Percentiles rank a stretch among this genome's conserved stretches.
Evolutionary conservation across 2,888 invertebrate species (phyloP).

Genomic region (Subacronicta megacephala): DNA sequence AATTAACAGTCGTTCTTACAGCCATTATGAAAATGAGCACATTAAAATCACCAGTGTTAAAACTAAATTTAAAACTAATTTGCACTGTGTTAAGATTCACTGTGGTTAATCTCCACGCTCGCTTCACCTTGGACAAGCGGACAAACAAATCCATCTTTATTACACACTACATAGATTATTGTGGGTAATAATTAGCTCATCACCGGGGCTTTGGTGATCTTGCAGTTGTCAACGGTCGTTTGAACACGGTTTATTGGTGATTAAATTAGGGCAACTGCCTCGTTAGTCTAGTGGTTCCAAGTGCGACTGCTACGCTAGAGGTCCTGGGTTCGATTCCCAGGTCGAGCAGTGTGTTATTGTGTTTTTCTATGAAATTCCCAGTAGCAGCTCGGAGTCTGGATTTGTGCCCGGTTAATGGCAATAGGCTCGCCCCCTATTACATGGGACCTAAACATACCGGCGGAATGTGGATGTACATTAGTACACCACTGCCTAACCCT

Average conservation of each 20-base stretch:
- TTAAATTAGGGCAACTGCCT: background rate
- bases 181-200: constrained; percentile 37
- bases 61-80: constrained; percentile 33
- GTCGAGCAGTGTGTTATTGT: no score
- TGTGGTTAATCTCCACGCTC: constrained; percentile 47
- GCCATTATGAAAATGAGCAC: constrained; percentile 9
- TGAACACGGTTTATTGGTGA: background rate
- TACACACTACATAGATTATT: constrained; percentile 32
- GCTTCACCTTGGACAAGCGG: constrained; percentile 42
- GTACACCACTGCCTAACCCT: no score
- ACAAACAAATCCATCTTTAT: constrained; percentile 35
- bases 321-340: no score
- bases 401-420: no score
- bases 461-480: no score
- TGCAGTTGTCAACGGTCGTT: constrained; percentile 3
- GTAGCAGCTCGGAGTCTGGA: no score
- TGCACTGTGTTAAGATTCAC: constrained; percentile 38
- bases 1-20: background rate
- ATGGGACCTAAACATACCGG: no score
- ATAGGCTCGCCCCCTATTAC: no score
- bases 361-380: no score
- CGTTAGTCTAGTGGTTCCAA: no score
- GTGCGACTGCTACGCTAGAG: no score
- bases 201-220: constrained; percentile 4
- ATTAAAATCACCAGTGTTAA: constrained; percentile 17